A percentile compares a stretch with the other conserved stretches of the same genome.
Evolutionary conservation across 2,113 vertebrate species (phyloP).

Genomic region (Lycaon pictus): DNA sequence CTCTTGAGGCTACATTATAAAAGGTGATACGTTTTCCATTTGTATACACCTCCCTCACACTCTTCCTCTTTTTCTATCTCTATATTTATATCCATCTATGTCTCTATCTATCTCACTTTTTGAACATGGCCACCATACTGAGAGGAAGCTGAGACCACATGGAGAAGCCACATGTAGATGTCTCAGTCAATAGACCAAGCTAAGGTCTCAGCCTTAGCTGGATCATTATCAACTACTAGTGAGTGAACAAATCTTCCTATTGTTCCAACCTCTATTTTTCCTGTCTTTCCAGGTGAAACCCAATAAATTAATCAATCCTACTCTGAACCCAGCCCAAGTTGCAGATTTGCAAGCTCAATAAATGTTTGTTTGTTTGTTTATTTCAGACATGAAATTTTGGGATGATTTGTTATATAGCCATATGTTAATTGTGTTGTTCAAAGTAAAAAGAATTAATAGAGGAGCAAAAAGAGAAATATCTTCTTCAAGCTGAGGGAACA

Average conservation of each 20-base stretch:
- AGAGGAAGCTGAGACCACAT: neutral
- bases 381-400: neutral
- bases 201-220: neutral
- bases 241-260: neutral
- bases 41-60: neutral
- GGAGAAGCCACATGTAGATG: neutral
- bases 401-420: neutral
- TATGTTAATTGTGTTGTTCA: neutral
- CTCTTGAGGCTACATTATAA: neutral
- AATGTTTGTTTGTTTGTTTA: neutral
- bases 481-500: neutral
- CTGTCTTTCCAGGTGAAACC: neutral
- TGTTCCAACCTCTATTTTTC: neutral
- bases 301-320: neutral
- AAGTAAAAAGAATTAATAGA: neutral
- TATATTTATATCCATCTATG: neutral
- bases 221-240: neutral
- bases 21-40: neutral
- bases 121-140: neutral
- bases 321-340: neutral
- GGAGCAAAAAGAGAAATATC: neutral
- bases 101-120: neutral
- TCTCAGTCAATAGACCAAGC: neutral
- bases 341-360: neutral
- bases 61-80: neutral